Percentiles rank a stretch among this genome's conserved stretches.
Conservation (phyloP, 2,113 vertebrate species). For the Macquaria australasica region DNA sequence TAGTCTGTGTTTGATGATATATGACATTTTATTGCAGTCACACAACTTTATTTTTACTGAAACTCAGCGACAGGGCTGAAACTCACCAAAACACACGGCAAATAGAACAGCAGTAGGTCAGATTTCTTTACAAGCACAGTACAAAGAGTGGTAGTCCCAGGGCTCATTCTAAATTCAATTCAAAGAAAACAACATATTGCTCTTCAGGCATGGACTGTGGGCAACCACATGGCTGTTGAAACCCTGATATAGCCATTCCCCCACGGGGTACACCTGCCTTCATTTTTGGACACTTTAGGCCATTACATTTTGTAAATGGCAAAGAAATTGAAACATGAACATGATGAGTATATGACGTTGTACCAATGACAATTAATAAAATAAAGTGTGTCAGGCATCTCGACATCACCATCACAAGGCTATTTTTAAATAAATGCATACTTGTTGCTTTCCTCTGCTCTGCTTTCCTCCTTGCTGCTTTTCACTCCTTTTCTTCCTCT, state of each 20-base stretch:
- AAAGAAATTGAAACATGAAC: neutral
- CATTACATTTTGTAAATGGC: neutral
- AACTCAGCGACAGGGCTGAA: neutral
- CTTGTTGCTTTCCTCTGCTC: neutral
- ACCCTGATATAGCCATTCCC: neutral
- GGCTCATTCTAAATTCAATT: conserved; percentile 4
- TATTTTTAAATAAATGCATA: neutral
- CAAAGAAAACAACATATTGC: conserved; percentile 9
- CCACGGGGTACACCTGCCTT: neutral
- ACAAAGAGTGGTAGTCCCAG: neutral
- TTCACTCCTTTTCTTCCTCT: conserved; percentile 10
- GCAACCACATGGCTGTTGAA: neutral
- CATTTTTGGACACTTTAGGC: neutral
- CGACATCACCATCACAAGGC: neutral
- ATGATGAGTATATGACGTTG: neutral
- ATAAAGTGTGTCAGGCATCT: neutral
- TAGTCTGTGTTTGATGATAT: conserved; percentile 8
- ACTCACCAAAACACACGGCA: neutral
- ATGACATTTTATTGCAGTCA: conserved; percentile 18
- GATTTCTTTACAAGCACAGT: conserved; percentile 17
- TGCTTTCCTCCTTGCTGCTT: neutral
- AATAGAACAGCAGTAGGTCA: conserved; percentile 14
- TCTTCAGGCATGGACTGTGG: neutral
- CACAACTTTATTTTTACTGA: conserved; percentile 1
- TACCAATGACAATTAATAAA: neutral